Evolutionary conservation across 2,888 invertebrate genomes (phyloP), one percentile per base, ranked within the genome.

Genomic region (Temnothorax unifasciatus): DNA sequence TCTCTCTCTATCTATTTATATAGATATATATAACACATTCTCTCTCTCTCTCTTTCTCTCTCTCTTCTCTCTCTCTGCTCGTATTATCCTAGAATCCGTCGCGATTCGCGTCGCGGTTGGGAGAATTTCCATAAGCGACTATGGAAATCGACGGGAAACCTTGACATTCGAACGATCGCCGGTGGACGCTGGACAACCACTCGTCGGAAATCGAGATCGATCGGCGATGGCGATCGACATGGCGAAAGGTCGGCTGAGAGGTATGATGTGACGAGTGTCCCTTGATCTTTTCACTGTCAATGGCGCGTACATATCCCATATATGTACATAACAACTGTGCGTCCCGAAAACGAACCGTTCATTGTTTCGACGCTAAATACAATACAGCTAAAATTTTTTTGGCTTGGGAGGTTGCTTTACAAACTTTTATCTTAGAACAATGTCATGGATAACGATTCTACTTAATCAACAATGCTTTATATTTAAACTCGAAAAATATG

Each of bases 101-200:
- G 79, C 25, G 83, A 64, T 75, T 79, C 71, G 84, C 77, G 82
- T 84, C 87, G 88, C 85, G 83, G 86, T 85, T 86, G 84, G 75
- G 75, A 83, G 81, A 90, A 90, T 91, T 91, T 90, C 91, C 89
- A 91, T 90, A 86, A 85, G 83, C 77, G 85, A 83, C 83, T 87
- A 90, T 91, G 90, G 87, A 90, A 89, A 90, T 90, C 52, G 74
- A 75, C 25, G 68, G 84, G 86, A 87, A 91, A 90, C 91, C 92
- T 92, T 92, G 92, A 92, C 92, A 92, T 91, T 92, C 92, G 90
- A 86, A 85, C 82, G 84, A 74, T 73, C 71, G 38, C 44, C 44
- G 50, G 57, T 69, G 83, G 77, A 83, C 71, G 59, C 69, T 69
- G 61, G 50, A 34, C 54, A 74, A 85, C 76, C 82, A 44, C 13